phyloP scores from a whole-genome alignment of 2,888 invertebrate genomes.

The Pasiphila rectangulata region DNA sequence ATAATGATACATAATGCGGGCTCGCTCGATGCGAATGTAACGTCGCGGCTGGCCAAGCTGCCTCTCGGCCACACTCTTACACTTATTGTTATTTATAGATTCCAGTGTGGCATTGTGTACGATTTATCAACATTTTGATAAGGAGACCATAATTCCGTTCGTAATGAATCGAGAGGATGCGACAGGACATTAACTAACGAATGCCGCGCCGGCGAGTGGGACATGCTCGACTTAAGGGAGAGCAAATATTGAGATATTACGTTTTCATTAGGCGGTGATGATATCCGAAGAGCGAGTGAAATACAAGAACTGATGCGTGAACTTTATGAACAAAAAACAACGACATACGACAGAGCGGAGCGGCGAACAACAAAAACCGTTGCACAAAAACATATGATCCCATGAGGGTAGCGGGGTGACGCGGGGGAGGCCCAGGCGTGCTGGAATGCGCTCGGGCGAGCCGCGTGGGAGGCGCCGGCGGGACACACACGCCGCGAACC shows the following conservation, averaged over 20 bases:
- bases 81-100: slow-evolving; percentile 26
- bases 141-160: neutral
- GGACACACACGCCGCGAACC: slow-evolving; percentile 68
- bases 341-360: slow-evolving; percentile 67
- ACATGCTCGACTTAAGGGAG: neutral
- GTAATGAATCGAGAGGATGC: neutral
- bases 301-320: slow-evolving; percentile 76
- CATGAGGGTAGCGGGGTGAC: slow-evolving; percentile 66
- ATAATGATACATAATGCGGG: slow-evolving; percentile 76
- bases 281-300: slow-evolving; percentile 67
- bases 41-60: slow-evolving; percentile 32
- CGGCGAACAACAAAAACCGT: slow-evolving; percentile 81
- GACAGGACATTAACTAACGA: slow-evolving; percentile 3
- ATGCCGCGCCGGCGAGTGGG: too few relatives aligned
- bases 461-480: slow-evolving; percentile 77
- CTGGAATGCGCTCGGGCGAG: slow-evolving; percentile 78
- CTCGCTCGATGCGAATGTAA: slow-evolving; percentile 53
- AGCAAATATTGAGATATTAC: slow-evolving; percentile 22
- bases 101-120: slow-evolving; percentile 11
- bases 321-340: slow-evolving; percentile 70
- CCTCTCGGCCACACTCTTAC: slow-evolving; percentile 35
- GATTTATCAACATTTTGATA: slow-evolving; percentile 13
- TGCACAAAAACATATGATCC: slow-evolving; percentile 82
- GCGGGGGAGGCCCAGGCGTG: slow-evolving; percentile 71
- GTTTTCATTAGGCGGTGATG: slow-evolving; percentile 44